Conservation (phyloP, 2,888 invertebrate genomes). For the Ashinkailepas kermadecensis region DNA sequence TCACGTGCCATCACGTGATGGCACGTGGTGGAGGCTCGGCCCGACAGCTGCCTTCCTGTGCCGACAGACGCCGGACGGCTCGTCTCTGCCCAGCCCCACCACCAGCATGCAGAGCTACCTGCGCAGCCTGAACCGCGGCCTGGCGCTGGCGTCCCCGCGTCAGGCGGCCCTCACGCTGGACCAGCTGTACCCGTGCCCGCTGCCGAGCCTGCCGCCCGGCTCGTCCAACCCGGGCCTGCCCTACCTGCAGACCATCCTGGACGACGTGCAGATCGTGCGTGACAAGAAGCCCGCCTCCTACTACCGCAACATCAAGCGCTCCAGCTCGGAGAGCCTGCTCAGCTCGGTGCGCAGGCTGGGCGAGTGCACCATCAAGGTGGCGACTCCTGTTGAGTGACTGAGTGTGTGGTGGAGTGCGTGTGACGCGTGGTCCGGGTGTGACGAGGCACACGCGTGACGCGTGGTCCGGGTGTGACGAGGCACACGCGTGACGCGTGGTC, state of each 20-base stretch:
- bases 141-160: neutral
- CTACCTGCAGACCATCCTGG: conserved; percentile 21
- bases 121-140: neutral
- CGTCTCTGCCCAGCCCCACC: neutral
- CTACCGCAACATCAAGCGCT: neutral
- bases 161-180: neutral
- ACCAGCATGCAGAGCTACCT: conserved; percentile 8
- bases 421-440: no score
- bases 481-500: no score
- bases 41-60: neutral
- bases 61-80: conserved; percentile 6
- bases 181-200: neutral
- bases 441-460: no score
- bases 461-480: no score
- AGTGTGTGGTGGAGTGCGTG: no score
- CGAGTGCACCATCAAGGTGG: neutral
- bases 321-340: neutral
- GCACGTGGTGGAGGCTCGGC: no score
- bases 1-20: no score
- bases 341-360: neutral
- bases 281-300: conserved; percentile 4
- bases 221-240: conserved; percentile 12
- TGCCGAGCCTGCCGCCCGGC: neutral
- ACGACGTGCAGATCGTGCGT: conserved; percentile 17
- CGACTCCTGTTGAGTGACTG: neutral